Conservation (phyloP, 30 jellyfish, hydroid and myxozoan genomes). For the Phacellophora camtschatica region DNA sequence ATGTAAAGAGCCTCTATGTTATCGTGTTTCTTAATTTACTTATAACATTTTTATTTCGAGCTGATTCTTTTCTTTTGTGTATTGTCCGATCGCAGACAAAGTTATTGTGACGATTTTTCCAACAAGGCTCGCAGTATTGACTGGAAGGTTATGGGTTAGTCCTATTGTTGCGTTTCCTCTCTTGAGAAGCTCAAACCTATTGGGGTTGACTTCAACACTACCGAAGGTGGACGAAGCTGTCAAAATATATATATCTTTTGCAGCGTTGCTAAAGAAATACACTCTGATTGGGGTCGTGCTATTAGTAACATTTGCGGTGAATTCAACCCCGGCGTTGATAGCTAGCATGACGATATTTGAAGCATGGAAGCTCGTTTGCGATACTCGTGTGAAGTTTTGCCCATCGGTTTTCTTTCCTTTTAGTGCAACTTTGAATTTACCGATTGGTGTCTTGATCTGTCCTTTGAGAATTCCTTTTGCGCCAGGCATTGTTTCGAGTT, state of each 20-base stretch:
- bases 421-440: constrained; percentile 9
- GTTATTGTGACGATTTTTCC: constrained; percentile 24
- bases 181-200: not conserved
- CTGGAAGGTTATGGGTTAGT: constrained; percentile 7
- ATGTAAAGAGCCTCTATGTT: too few species aligned
- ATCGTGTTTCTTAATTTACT: constrained; percentile 13
- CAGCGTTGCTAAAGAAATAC: constrained; percentile 11
- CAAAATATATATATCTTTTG: not conserved
- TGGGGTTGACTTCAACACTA: not conserved
- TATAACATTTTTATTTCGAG: constrained; percentile 35
- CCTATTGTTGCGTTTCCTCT: constrained; percentile 17
- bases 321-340: constrained; percentile 24
- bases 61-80: not conserved
- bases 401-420: constrained; percentile 19
- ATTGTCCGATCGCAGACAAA: not conserved
- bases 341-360: constrained; percentile 20
- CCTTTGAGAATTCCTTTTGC: constrained; percentile 3
- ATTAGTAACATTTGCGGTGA: constrained; percentile 32
- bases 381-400: constrained; percentile 38
- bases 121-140: not conserved
- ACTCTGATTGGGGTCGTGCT: constrained; percentile 10
- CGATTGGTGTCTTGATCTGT: constrained; percentile 19
- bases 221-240: constrained; percentile 1
- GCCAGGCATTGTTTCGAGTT: not conserved
- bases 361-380: constrained; percentile 28